Evolutionary conservation across 1,140 invertebrate genomes (phyloP).

Genomic region (Hyles vespertilio): DNA sequence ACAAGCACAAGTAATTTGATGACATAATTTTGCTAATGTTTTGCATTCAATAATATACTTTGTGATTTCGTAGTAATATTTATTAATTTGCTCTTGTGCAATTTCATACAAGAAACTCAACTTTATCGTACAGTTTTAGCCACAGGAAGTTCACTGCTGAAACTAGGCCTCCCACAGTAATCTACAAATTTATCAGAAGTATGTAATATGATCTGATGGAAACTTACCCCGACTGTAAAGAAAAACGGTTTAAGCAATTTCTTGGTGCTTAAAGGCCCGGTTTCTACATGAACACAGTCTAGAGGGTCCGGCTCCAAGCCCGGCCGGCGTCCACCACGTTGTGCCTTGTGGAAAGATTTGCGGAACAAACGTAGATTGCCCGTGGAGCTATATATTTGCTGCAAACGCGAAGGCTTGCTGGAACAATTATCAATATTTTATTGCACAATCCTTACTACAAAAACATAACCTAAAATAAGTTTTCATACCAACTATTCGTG

Average conservation of each 20-base stretch:
- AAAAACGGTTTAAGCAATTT: constrained; percentile 80
- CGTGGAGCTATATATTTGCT: constrained; percentile 25
- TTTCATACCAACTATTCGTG: constrained; percentile 47
- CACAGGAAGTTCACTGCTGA: no score
- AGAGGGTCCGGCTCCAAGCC: constrained; percentile 45
- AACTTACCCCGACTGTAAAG: constrained; percentile 82
- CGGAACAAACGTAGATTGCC: constrained; percentile 42
- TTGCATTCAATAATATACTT: no score
- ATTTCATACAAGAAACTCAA: no score
- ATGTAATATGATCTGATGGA: background rate
- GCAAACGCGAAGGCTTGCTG: constrained; percentile 45
- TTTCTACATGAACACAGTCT: constrained; percentile 45
- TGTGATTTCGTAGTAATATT: no score
- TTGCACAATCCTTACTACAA: constrained; percentile 2
- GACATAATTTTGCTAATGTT: no score
- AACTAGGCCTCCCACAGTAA: no score
- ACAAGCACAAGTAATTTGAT: constrained; percentile 6
- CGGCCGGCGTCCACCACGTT: constrained; percentile 31
- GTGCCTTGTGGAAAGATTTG: constrained; percentile 49
- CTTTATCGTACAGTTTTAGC: no score
- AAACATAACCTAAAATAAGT: constrained; percentile 3
- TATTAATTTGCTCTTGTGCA: no score
- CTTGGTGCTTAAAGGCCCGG: constrained; percentile 56
- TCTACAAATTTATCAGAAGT: background rate
- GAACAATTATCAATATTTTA: constrained; percentile 24